Percentiles rank a stretch among this genome's conserved stretches.
phyloP scores from a whole-genome alignment of 2,797 vertebrate species.

The Lutjanus argentimaculatus region DNA sequence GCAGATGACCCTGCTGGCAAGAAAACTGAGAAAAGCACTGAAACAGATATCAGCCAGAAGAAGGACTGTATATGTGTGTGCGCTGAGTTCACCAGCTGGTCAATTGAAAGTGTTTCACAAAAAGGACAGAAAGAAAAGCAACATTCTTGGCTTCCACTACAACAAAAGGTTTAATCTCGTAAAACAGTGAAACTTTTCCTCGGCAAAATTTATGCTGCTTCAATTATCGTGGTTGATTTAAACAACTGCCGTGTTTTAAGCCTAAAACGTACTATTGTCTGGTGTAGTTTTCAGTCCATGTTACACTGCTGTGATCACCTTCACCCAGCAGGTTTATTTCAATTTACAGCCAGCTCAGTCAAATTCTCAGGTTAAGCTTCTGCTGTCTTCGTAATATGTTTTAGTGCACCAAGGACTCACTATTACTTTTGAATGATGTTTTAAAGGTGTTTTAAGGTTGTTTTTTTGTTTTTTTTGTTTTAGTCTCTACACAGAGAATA shows the following conservation, averaged over 20 bases:
- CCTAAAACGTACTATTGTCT: neutral
- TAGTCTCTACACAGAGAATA: neutral
- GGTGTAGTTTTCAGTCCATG: neutral
- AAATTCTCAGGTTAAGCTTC: neutral
- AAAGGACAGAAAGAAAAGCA: neutral
- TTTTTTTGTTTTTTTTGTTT: neutral
- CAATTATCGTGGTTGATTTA: constrained; percentile 10
- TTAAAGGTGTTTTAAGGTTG: neutral
- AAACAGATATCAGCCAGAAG: constrained; percentile 61
- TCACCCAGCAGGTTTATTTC: neutral
- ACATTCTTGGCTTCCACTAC: constrained; percentile 35
- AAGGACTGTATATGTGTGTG: constrained; percentile 45
- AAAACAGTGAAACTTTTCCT: constrained; percentile 16
- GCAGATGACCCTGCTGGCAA: constrained; percentile 70
- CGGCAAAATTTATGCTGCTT: neutral
- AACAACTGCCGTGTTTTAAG: constrained; percentile 4
- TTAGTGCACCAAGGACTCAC: neutral
- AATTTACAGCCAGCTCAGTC: neutral
- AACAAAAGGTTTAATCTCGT: constrained; percentile 29
- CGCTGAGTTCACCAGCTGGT: constrained; percentile 79
- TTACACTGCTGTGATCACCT: neutral
- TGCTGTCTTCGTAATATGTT: neutral
- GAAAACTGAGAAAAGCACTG: constrained; percentile 68
- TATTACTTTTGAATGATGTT: neutral
- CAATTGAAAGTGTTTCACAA: constrained; percentile 61